These are phyloP conservation scores for Thryonomys swinderianus DNA, from an alignment of 2,113 vertebrate genomes.

Conservation along the genomic window DNA sequence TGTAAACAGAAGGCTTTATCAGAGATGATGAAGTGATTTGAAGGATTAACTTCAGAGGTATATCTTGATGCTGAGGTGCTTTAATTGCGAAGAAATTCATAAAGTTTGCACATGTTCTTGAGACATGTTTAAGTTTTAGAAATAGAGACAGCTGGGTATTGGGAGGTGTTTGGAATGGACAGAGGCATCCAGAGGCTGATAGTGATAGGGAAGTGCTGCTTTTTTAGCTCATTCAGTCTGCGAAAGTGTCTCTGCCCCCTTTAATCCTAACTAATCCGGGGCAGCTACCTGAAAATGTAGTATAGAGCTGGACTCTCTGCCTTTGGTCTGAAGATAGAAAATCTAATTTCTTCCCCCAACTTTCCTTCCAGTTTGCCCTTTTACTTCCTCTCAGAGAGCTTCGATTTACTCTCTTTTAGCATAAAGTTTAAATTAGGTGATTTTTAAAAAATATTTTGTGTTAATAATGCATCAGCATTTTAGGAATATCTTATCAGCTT, in stretches of 20 bases:
- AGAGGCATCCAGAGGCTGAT: not conserved
- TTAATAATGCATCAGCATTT: not conserved
- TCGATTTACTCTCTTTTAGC: not conserved
- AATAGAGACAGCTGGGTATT: not conserved
- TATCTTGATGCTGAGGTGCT: not conserved
- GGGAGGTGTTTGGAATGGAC: not conserved
- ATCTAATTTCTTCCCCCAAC: not conserved
- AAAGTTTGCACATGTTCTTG: not conserved
- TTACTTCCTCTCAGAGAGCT: not conserved
- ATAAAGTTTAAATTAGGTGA: not conserved
- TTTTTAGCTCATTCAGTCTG: not conserved
- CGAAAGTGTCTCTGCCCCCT: not conserved
- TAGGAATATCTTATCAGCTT: not conserved
- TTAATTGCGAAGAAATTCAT: not conserved
- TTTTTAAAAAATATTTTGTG: not conserved
- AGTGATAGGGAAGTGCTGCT: not conserved
- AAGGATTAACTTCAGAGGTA: slow-evolving; percentile 40
- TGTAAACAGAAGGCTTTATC: slow-evolving; percentile 42
- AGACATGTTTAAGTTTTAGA: not conserved
- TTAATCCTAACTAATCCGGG: not conserved
- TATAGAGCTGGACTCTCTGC: not conserved
- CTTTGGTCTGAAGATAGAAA: not conserved
- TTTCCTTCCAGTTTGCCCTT: not conserved
- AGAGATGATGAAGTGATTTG: slow-evolving; percentile 21
- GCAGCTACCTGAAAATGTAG: not conserved